Evolutionary conservation across 2,113 vertebrate species (phyloP).

Genomic region (Trogon surrucura): DNA sequence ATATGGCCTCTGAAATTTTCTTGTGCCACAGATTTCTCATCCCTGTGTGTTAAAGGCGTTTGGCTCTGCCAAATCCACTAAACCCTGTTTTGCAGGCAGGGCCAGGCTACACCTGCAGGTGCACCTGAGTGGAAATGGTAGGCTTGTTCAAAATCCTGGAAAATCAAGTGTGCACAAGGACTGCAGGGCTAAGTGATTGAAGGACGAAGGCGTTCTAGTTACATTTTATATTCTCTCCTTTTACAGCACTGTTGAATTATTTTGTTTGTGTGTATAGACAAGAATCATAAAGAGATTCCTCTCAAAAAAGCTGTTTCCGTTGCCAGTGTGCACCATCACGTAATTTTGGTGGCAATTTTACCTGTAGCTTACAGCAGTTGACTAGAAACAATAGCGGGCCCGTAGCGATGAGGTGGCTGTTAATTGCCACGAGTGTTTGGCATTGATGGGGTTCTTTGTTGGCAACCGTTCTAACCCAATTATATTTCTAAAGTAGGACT

Average conservation of each 20-base stretch:
- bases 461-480: slow-evolving; percentile 60
- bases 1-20: background rate
- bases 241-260: background rate
- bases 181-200: background rate
- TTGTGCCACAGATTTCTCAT: background rate
- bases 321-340: background rate
- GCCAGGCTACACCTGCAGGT: background rate
- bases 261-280: background rate
- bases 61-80: background rate
- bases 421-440: slow-evolving; percentile 17
- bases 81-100: background rate
- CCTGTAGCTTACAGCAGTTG: slow-evolving; percentile 4
- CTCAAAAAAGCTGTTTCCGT: background rate
- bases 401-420: background rate
- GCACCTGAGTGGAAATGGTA: background rate
- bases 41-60: background rate
- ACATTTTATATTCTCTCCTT: background rate
- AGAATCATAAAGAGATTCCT: background rate
- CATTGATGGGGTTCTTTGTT: slow-evolving; percentile 16
- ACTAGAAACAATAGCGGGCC: slow-evolving; percentile 18
- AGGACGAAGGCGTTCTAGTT: background rate
- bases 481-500: slow-evolving; percentile 44
- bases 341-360: background rate
- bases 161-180: background rate
- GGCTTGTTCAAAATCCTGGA: background rate